Evolutionary conservation across 2,113 vertebrate genomes (phyloP).

Genomic region (Stigmatopora nigra): DNA sequence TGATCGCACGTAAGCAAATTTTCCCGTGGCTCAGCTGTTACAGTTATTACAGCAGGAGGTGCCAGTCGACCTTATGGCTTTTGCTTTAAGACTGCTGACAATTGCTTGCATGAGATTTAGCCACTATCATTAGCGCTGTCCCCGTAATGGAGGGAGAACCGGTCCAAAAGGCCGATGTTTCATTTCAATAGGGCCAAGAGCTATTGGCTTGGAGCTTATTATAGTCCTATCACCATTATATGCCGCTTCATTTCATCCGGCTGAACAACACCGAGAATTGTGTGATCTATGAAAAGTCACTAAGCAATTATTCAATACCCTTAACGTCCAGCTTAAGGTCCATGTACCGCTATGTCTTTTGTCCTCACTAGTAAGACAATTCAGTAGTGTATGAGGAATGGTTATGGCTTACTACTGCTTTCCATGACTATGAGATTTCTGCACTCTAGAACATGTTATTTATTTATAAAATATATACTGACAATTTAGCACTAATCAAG

Average conservation of each 20-base stretch:
- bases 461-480: too few relatives aligned
- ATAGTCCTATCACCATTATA: conserved; percentile 6
- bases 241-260: conserved; percentile 42
- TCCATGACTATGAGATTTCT: background rate
- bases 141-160: conserved; percentile 37
- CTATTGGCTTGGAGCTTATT: conserved; percentile 12
- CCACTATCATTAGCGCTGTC: conserved; percentile 18
- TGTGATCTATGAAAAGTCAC: background rate
- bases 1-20: conserved; percentile 20
- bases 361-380: background rate
- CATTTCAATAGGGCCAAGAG: conserved; percentile 16
- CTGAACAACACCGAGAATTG: conserved; percentile 1
- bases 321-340: background rate
- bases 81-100: conserved; percentile 32
- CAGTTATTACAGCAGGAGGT: conserved; percentile 27
- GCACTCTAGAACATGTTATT: background rate
- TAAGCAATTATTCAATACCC: background rate
- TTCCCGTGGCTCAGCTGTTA: conserved; percentile 25
- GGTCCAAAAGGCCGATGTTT: conserved; percentile 25
- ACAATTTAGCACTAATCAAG: too few relatives aligned
- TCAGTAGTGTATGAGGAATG: background rate
- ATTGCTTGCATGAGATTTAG: conserved; percentile 23
- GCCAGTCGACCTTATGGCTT: conserved; percentile 49
- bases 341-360: background rate
- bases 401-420: background rate